These are phyloP conservation scores for Lepilemur septentrionalis DNA, from an alignment of 2,797 vertebrate genomes.

Conservation along the genomic window DNA sequence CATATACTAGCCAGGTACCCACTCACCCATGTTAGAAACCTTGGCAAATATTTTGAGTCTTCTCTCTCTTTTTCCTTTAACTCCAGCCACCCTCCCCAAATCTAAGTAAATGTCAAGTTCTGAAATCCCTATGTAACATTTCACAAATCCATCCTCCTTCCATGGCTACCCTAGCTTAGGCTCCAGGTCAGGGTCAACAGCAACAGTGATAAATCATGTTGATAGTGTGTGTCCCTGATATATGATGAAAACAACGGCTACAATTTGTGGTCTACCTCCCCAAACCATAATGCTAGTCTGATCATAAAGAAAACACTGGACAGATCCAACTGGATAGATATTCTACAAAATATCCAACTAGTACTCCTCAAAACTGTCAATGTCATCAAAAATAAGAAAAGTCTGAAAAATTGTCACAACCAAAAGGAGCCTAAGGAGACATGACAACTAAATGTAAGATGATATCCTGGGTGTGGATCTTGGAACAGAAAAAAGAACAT, in stretches of 20 bases:
- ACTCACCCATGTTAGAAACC: neutral
- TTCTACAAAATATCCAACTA: neutral
- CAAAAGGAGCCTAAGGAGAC: neutral
- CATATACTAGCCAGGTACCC: neutral
- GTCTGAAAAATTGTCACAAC: neutral
- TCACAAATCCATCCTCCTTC: neutral
- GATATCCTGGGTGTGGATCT: neutral
- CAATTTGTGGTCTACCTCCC: neutral
- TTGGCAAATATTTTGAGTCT: neutral
- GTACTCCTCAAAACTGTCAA: neutral
- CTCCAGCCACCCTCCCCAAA: neutral
- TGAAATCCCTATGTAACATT: neutral
- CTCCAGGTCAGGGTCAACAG: neutral
- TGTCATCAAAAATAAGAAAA: conserved; percentile 23
- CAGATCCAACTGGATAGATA: neutral
- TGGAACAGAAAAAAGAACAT: neutral
- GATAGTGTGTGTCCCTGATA: neutral
- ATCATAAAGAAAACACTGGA: neutral
- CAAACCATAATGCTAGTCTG: neutral
- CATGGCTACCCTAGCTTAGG: neutral
- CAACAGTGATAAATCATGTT: neutral
- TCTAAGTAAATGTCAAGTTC: neutral
- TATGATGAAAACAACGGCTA: neutral
- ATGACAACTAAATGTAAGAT: neutral
- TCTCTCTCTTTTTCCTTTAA: neutral